Conservation (phyloP, 2,888 invertebrate species). For the Linnaemya vulpina region DNA sequence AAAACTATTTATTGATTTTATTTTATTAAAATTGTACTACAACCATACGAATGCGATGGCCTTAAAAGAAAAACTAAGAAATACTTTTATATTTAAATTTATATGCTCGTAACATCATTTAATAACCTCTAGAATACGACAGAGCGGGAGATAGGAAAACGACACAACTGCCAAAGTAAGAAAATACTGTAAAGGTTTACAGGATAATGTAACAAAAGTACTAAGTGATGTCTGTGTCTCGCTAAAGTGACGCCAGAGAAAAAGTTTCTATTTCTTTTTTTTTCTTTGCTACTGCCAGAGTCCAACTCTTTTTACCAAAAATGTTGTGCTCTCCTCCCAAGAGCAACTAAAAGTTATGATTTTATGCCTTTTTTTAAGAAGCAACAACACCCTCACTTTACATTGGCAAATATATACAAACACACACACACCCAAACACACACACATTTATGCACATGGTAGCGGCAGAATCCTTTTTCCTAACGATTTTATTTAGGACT, state of each 20-base stretch:
- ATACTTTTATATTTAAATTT: slow-evolving; percentile 58
- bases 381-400: slow-evolving; percentile 58
- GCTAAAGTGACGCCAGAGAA: slow-evolving; percentile 78
- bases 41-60: slow-evolving; percentile 39
- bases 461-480: slow-evolving; percentile 60
- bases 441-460: slow-evolving; percentile 36
- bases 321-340: slow-evolving; percentile 43
- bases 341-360: slow-evolving; percentile 72
- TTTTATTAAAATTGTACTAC: slow-evolving; percentile 54
- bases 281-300: slow-evolving; percentile 5
- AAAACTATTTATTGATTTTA: slow-evolving; percentile 65
- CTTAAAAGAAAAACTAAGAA: slow-evolving; percentile 46
- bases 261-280: slow-evolving; percentile 73
- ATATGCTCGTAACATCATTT: slow-evolving; percentile 67
- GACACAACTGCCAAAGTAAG: slow-evolving; percentile 37
- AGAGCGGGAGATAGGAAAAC: slow-evolving; percentile 5
- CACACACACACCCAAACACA: slow-evolving; percentile 14
- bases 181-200: slow-evolving; percentile 68
- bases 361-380: slow-evolving; percentile 67
- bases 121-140: slow-evolving; percentile 56
- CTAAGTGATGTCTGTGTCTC: slow-evolving; percentile 71
- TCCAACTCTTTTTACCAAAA: slow-evolving; percentile 54
- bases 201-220: slow-evolving; percentile 70
- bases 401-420: slow-evolving; percentile 6
- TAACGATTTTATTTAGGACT: slow-evolving; percentile 22